Evolutionary conservation across 2,888 invertebrate genomes (phyloP), one percentile per base, ranked within the genome.

Genomic region (Polydesmus complanatus): DNA sequence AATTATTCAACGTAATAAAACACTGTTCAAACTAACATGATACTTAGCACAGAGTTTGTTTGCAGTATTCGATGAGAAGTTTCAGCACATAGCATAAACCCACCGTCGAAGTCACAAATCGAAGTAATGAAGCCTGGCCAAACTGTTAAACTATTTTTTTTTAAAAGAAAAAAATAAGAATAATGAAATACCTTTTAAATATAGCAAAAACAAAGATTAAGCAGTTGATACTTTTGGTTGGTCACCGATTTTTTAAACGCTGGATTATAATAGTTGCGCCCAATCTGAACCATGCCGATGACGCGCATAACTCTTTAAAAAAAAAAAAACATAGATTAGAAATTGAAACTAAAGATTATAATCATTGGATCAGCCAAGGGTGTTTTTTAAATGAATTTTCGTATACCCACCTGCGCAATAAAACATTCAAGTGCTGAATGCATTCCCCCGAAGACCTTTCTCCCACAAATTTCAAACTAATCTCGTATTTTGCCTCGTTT

Each of bases 41-140:
- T 63, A 56, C 88, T 84, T 0, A 83, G 76, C 0, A 88, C 90
- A 0, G 86, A 86, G 66, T 86, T 82, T 0, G 85, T 88, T 0
- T 90, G 79, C 2, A 96, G 78, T 0, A 94, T 83, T 19, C 89
- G 78, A 72, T 91, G 90, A 0, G 88, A 86, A 0, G 88, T 85
- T 74, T 96, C 94, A 27, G 90, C 78, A 49, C 86, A 84, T 55
- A 96, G 74, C 83, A 92, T 85, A 0, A 96, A 75, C 0, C 95
- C 95, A 8, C 85, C 92, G 72, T 95, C 91, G 65, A 83, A 85
- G 70, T 90, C 88, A 67, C 86, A 84, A 0, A 92, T 85, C 0
- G 90, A 82, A 1, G 91, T 88, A 0, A 91, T 84, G 70, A 87
- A 94, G 1, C 94, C 94, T 0, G 94, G 94, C 86, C 92, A 91